Evolutionary conservation across 2,113 vertebrate genomes (phyloP).

Genomic region (Lanius ludovicianus): DNA sequence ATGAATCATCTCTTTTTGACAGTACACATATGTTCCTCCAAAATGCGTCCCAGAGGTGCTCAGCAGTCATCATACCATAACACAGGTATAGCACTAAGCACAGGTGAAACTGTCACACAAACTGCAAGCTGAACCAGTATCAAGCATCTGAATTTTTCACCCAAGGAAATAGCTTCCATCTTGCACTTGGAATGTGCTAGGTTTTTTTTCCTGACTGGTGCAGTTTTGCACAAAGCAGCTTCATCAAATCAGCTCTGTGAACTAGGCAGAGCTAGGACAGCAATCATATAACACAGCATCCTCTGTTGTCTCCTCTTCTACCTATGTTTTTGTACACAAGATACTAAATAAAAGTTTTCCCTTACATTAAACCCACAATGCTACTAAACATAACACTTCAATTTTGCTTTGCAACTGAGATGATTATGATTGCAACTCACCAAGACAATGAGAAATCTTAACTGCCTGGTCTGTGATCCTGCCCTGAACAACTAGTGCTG

Average conservation of each 20-base stretch:
- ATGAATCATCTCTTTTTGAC: not conserved
- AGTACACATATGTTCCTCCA: not conserved
- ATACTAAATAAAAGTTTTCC: not conserved
- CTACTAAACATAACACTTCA: not conserved
- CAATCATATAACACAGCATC: not conserved
- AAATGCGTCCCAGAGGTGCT: not conserved
- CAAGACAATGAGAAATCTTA: not conserved
- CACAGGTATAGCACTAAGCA: not conserved
- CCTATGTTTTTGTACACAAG: not conserved
- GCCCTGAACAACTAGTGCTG: not conserved
- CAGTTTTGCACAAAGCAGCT: not conserved
- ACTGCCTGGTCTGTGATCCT: not conserved
- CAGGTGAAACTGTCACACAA: not conserved
- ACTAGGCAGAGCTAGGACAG: not conserved
- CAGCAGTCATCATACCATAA: not conserved
- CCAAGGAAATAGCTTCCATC: not conserved
- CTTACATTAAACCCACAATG: not conserved
- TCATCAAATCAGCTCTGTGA: not conserved
- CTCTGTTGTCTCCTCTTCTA: not conserved
- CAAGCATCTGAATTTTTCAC: not conserved
- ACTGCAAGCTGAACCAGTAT: not conserved
- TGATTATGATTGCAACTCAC: not conserved
- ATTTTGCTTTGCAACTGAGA: not conserved
- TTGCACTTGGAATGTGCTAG: not conserved
- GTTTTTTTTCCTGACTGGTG: constrained; percentile 8